A percentile compares a stretch with the other conserved stretches of the same genome.
Conservation (phyloP, 2,888 invertebrate species). For the Drepanosiphum platanoidis region DNA sequence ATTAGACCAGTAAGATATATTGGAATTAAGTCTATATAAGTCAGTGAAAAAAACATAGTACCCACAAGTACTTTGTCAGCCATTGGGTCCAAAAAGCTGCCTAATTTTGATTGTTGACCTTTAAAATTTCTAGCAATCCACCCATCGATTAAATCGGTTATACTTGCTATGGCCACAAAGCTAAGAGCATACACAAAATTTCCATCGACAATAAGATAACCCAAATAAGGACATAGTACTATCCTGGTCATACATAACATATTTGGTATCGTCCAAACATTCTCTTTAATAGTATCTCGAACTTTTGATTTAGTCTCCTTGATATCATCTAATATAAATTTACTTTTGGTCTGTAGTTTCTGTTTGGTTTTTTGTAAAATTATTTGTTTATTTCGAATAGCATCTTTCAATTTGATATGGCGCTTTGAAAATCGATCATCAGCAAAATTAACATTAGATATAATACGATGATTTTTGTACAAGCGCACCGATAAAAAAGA, state of each 20-base stretch:
- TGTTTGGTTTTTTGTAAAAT: constrained; percentile 73
- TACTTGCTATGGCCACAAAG: constrained; percentile 84
- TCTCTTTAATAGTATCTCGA: constrained; percentile 83
- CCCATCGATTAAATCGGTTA: constrained; percentile 95
- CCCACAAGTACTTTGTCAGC: constrained; percentile 96
- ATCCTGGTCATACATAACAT: constrained; percentile 87
- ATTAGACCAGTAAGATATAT: constrained; percentile 81
- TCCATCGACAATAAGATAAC: constrained; percentile 85
- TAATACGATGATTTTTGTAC: constrained; percentile 51
- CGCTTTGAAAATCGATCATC: constrained; percentile 47
- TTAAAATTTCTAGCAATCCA: constrained; percentile 94
- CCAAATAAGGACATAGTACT: constrained; percentile 85
- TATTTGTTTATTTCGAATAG: constrained; percentile 73
- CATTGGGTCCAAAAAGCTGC: constrained; percentile 95
- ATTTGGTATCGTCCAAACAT: constrained; percentile 94
- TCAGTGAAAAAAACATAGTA: constrained; percentile 86
- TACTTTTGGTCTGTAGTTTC: constrained; percentile 72
- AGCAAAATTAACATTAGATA: constrained; percentile 30
- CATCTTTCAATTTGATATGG: constrained; percentile 68
- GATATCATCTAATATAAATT: constrained; percentile 76
- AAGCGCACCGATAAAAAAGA: constrained; percentile 17
- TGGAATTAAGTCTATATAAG: constrained; percentile 87
- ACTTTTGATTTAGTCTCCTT: constrained; percentile 78
- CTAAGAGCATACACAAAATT: constrained; percentile 82
- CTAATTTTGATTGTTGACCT: constrained; percentile 90